These are phyloP conservation scores for mouse (Mus musculus) DNA, from an alignment of 2,113 vertebrate genomes.

Conservation along the genomic window DNA sequence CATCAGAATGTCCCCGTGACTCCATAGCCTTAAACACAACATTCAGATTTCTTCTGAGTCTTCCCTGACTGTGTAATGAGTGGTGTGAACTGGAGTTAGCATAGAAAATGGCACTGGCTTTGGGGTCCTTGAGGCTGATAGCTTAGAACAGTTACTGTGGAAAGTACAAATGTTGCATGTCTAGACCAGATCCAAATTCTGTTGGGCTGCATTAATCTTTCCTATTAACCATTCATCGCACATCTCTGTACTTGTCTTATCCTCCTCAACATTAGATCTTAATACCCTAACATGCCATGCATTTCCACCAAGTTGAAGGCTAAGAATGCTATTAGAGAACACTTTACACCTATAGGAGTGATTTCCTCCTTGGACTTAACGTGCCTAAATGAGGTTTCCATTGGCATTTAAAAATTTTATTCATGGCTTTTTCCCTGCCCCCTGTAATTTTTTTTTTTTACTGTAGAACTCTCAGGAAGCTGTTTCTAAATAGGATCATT, in stretches of 20 bases:
- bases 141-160: not conserved
- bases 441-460: not conserved
- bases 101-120: too few species aligned
- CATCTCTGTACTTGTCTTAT: not conserved
- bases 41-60: not conserved
- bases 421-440: not conserved
- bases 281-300: not conserved
- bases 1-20: not conserved
- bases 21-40: not conserved
- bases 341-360: not conserved
- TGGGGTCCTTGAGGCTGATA: not conserved
- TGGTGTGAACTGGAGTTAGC: not conserved
- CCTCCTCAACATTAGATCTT: not conserved
- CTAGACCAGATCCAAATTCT: not conserved
- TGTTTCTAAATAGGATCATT: not conserved
- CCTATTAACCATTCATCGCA: not conserved
- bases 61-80: not conserved
- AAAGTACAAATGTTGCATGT: not conserved
- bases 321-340: not conserved
- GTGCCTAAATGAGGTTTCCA: not conserved
- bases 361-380: not conserved
- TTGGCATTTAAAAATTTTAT: not conserved
- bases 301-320: not conserved
- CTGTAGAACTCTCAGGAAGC: not conserved
- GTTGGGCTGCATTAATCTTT: not conserved